phyloP scores from a whole-genome alignment of 2,797 vertebrate species.

The Anguilla pacifica region DNA sequence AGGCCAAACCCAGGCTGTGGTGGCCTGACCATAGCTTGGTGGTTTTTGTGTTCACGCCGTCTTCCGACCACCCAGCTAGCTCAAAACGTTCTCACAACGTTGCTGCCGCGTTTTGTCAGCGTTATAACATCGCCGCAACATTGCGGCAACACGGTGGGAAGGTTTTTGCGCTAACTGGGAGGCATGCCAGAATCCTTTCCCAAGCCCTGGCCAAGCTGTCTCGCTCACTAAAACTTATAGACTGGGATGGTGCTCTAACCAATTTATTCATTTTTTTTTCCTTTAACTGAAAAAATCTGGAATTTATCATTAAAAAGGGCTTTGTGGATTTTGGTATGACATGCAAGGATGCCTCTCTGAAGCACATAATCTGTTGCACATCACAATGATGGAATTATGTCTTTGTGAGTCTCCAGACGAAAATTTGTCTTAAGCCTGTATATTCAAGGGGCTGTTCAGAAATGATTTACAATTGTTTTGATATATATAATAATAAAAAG shows the following conservation, averaged over 20 bases:
- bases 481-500: not conserved
- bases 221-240: not conserved
- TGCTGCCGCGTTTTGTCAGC: too few relatives aligned
- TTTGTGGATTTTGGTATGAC: constrained; percentile 4
- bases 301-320: not conserved
- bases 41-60: not conserved
- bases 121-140: too few relatives aligned
- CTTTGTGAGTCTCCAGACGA: not conserved
- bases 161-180: too few relatives aligned
- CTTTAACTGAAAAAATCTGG: not conserved
- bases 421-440: not conserved
- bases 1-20: not conserved
- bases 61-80: not conserved
- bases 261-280: not conserved
- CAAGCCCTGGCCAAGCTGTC: not conserved
- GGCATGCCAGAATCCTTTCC: not conserved
- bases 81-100: too few relatives aligned
- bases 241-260: not conserved
- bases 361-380: constrained; percentile 1
- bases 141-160: too few relatives aligned
- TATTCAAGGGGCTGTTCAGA: not conserved
- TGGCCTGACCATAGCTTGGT: not conserved
- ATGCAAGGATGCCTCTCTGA: not conserved
- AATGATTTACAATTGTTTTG: not conserved
- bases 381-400: constrained; percentile 3